Base-by-base conservation (phyloP, 2,113 vertebrate genomes). In the Rhineura floridana region DNA sequence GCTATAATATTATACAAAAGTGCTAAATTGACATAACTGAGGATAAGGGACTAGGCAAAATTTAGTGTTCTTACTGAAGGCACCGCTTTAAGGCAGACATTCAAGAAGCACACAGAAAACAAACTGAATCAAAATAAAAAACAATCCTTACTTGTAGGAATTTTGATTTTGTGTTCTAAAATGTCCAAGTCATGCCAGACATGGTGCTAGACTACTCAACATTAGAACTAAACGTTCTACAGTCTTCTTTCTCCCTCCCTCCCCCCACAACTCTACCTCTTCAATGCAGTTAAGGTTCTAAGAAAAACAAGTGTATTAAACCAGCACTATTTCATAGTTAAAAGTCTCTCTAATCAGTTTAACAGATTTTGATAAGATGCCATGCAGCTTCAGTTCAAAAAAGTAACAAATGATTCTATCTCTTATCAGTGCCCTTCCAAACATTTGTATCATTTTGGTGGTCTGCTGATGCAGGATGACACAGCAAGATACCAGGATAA, bases 401-500 rank as follows among this genome's bases (percentile, higher is more conserved):
- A n/a, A 1, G n/a, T 52, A 55, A 1, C 7, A 33, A 42, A 81
- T 90, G 81, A 4, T 72, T 39, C 1, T 87, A 87, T 36, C 8
- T 0, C 42, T 2, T 10, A 59, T 4, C 19, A 50, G 42, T 85
- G 65, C 10, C 76, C 9, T 67, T 19, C 7, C 55, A 75, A 83
- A 39, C 89, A 72, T 93, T 21, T 87, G 44, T 78, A 50, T 85
- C 36, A 1, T 44, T 83, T 88, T 76, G 52, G 19, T 28, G 46
- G 72, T 95, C 77, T 85, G 75, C n/a, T 17, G 81, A 93, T 0
- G 83, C 94, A 96, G 95, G 93, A 95, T 96, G 95, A 95, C 95
- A 93, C 91, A 95, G 95, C 95, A 94, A 90, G 82, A 89, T 77
- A 90, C 9, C 70, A 89, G 92, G 77, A 94, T 94, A 94, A 95